Evolutionary conservation across 2,797 vertebrate species (phyloP).

Genomic region (Gadopsis marmoratus): DNA sequence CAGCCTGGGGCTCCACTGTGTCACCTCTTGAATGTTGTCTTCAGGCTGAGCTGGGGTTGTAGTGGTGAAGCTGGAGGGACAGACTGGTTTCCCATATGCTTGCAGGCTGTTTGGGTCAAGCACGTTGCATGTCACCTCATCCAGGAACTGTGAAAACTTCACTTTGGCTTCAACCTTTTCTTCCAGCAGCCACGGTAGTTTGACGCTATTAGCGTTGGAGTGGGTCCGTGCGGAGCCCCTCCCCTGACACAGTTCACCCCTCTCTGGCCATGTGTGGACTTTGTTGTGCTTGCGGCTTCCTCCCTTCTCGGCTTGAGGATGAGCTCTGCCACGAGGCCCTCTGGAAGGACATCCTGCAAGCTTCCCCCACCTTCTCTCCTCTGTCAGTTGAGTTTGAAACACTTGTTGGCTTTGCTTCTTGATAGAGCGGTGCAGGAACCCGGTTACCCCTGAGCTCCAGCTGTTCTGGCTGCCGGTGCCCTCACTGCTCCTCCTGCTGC

Average conservation of each 20-base stretch:
- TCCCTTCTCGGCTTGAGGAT: slow-evolving; percentile 31
- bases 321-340: slow-evolving; percentile 19
- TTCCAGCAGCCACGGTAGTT: slow-evolving; percentile 71
- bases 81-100: slow-evolving; percentile 73
- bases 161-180: slow-evolving; percentile 84
- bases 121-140: slow-evolving; percentile 89
- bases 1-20: slow-evolving; percentile 36
- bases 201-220: slow-evolving; percentile 49
- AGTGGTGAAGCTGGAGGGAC: slow-evolving; percentile 35
- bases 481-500: slow-evolving; percentile 75
- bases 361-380: slow-evolving; percentile 50
- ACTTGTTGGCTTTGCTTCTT: slow-evolving; percentile 74
- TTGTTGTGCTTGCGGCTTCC: slow-evolving; percentile 17
- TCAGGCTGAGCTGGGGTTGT: slow-evolving; percentile 34
- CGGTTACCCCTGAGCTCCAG: slow-evolving; percentile 72
- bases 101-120: slow-evolving; percentile 84
- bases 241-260: slow-evolving; percentile 52
- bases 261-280: slow-evolving; percentile 56
- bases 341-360: slow-evolving; percentile 29
- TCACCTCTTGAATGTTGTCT: slow-evolving; percentile 31
- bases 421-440: slow-evolving; percentile 65
- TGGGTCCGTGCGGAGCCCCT: slow-evolving; percentile 50
- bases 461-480: slow-evolving; percentile 69
- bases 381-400: slow-evolving; percentile 64
- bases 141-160: slow-evolving; percentile 91